Evolutionary conservation across 2,888 invertebrate species (phyloP), one percentile per base, ranked within the genome.

Genomic region (Acanthacorydalis orientalis): DNA sequence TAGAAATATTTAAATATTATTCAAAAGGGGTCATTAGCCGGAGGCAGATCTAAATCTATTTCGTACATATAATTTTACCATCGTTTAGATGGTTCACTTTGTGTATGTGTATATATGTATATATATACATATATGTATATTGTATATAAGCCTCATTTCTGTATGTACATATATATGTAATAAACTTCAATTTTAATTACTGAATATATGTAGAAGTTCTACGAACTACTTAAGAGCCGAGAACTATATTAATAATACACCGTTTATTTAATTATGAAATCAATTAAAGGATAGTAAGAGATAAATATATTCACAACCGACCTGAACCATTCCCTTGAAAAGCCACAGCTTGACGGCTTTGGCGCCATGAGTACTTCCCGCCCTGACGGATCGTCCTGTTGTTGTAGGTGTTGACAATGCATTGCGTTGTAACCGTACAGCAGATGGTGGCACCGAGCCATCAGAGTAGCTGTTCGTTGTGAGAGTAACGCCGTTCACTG

Each of bases 271-370:
- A 23, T 23, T 23, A 23, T 23, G 23, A 23, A 23, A 23, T 23
- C 23, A 23, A 38, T n/a, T 46, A 16, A 10, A n/a, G 14, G 40
- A 38, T 44, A 48, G 15, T 50, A 44, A 12, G 48, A 37, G 11
- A 44, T 47, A 46, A 33, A 34, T 44, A 48, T 51, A 51, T 31
- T 50, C 44, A 32, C n/a, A 31, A 49, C 53, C 47, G 50, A 60
- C 61, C 58, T 61, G 58, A 46, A 60, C 59, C 54, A 59, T 61
- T 43, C 64, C 64, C 50, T 60, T 63, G 52, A 64, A 56, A 10
- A 65, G 53, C 63, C 65, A 65, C 48, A 63, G 56, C 53, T 64
- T 64, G 41, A 63, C 61, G 10, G 62, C 53, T 45, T 57, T 56
- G 12, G 43, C 43, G 48, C 49, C 40, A 49, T 47, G 49, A 40